Conservation (phyloP, 2,113 vertebrate genomes). For the Onychostruthus taczanowskii region DNA sequence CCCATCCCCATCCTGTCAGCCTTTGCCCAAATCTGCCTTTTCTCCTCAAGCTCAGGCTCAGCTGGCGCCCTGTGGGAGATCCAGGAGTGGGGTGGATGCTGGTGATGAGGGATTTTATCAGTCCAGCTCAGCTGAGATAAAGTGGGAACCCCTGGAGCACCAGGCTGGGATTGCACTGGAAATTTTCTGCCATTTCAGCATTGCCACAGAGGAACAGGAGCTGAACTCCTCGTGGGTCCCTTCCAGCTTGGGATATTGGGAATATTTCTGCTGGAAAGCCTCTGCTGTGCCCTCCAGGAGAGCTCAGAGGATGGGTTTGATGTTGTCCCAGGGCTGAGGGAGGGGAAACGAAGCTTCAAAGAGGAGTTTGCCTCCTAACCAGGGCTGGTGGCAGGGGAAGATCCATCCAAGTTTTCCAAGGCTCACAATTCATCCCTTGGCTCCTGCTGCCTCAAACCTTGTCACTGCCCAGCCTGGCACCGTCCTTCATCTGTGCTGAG, state of each 20-base stretch:
- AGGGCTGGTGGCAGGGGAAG: neutral
- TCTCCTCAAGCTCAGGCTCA: accelerated
- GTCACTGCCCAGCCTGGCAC: accelerated
- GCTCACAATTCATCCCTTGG: neutral
- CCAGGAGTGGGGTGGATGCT: accelerated
- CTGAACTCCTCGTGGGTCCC: too few relatives aligned
- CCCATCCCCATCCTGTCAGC: neutral
- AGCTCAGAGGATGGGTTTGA: neutral
- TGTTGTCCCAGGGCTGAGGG: neutral
- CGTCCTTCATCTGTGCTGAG: neutral
- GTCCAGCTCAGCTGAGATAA: accelerated
- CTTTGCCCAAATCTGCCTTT: neutral
- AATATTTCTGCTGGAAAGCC: neutral
- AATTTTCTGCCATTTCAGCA: accelerated
- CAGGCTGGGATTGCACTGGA: too few relatives aligned
- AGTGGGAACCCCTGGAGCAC: neutral
- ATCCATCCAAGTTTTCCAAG: neutral
- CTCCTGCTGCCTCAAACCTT: accelerated
- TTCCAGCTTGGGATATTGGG: neutral
- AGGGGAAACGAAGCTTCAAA: neutral
- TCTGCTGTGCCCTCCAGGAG: neutral
- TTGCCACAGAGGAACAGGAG: neutral
- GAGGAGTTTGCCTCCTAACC: neutral
- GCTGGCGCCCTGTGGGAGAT: accelerated
- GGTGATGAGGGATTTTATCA: accelerated